These are phyloP conservation scores for Macquaria ambigua DNA, from an alignment of 2,113 vertebrate species.

Conservation along the genomic window DNA sequence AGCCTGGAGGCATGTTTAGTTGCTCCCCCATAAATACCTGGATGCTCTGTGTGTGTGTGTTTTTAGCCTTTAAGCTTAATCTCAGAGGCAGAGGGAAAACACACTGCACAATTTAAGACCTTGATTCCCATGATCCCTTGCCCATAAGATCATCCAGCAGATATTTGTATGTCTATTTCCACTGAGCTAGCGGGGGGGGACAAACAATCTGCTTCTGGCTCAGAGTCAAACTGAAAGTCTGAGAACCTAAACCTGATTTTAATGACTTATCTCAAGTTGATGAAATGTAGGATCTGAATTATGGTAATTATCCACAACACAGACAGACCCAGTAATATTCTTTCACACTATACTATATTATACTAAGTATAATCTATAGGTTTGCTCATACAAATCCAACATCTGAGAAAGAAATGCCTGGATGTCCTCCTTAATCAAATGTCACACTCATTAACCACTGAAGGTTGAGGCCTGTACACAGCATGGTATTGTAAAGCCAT, in stretches of 20 bases:
- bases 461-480: slow-evolving; percentile 46
- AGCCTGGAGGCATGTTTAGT: slow-evolving; percentile 27
- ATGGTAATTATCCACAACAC: slow-evolving; percentile 37
- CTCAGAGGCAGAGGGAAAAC: slow-evolving; percentile 24
- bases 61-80: slow-evolving; percentile 51
- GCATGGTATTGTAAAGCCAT: slow-evolving; percentile 30
- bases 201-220: slow-evolving; percentile 42
- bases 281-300: slow-evolving; percentile 24
- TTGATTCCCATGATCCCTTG: slow-evolving; percentile 37
- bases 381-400: slow-evolving; percentile 11
- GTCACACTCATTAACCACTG: slow-evolving; percentile 41
- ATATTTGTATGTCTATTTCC: slow-evolving; percentile 43
- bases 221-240: slow-evolving; percentile 33
- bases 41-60: slow-evolving; percentile 9
- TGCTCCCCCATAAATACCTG: slow-evolving; percentile 42
- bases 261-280: slow-evolving; percentile 17
- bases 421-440: slow-evolving; percentile 29
- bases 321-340: slow-evolving; percentile 6
- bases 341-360: too few relatives aligned
- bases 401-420: slow-evolving; percentile 5
- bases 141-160: slow-evolving; percentile 19
- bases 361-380: slow-evolving; percentile 14
- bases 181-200: slow-evolving; percentile 5
- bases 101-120: slow-evolving; percentile 19
- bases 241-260: slow-evolving; percentile 32